Percentiles rank a stretch among this genome's conserved stretches.
Evolutionary conservation across 2,113 vertebrate genomes (phyloP).

Genomic region (Oenanthe melanoleuca): DNA sequence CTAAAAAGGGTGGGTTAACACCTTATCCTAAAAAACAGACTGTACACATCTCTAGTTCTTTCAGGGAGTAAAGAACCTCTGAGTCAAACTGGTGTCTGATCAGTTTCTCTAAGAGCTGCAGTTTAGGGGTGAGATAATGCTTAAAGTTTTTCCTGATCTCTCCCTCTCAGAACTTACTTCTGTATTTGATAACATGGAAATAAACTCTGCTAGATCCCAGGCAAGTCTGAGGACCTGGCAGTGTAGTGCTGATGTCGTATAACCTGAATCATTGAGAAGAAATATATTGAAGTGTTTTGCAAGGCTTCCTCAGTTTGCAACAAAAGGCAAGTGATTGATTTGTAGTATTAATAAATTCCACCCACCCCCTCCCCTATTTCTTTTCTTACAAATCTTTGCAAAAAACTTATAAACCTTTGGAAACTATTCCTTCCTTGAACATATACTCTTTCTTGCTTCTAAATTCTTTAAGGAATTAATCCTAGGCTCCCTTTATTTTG

Average conservation of each 20-base stretch:
- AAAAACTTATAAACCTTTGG: neutral
- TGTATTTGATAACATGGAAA: neutral
- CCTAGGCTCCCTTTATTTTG: neutral
- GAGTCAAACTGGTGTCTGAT: neutral
- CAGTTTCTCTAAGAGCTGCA: neutral
- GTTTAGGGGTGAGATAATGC: neutral
- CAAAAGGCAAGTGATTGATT: neutral
- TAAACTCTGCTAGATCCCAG: neutral
- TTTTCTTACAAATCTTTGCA: neutral
- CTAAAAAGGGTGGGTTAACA: neutral
- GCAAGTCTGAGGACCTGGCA: neutral
- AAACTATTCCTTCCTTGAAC: neutral
- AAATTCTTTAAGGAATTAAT: neutral
- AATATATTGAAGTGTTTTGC: neutral
- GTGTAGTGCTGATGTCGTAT: neutral
- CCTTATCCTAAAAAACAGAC: neutral
- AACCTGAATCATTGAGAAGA: neutral
- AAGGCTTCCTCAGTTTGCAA: neutral
- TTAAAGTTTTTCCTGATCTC: neutral
- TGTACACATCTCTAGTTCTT: neutral
- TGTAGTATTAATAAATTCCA: neutral
- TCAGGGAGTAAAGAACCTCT: neutral
- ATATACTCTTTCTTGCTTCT: neutral
- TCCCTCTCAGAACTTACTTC: neutral
- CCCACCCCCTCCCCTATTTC: rapidly evolving